Conservation (phyloP, 2,113 vertebrate species). For the Ornithorhynchus anatinus region DNA sequence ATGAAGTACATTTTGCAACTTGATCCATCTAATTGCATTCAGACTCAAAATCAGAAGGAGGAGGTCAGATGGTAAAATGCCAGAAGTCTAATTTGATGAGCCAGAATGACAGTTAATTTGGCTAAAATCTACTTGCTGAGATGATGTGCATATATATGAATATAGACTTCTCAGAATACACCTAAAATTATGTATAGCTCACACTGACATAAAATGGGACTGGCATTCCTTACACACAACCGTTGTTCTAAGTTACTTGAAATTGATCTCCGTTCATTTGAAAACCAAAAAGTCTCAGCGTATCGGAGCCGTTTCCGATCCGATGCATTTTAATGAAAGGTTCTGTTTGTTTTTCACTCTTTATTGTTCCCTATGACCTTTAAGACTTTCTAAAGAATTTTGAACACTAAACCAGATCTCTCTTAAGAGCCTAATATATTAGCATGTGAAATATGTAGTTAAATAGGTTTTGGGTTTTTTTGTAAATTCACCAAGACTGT, state of each 20-base stretch:
- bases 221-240: neutral
- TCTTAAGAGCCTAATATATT: constrained; percentile 11
- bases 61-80: neutral
- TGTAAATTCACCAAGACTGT: constrained; percentile 20
- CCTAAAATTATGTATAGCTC: too few relatives aligned
- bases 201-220: neutral
- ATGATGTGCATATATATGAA: too few relatives aligned
- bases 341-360: constrained; percentile 21
- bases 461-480: constrained; percentile 11
- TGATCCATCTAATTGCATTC: constrained; percentile 10
- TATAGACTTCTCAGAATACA: too few relatives aligned
- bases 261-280: constrained; percentile 23
- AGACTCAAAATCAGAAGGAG: constrained; percentile 14
- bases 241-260: neutral
- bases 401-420: neutral
- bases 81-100: constrained; percentile 25
- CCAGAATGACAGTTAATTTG: too few relatives aligned
- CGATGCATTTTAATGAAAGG: constrained; percentile 22
- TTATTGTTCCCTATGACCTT: constrained; percentile 29
- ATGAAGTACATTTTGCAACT: neutral
- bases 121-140: too few relatives aligned
- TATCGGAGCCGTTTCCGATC: constrained; percentile 20
- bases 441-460: constrained; percentile 15
- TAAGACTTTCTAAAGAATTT: constrained; percentile 23
- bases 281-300: constrained; percentile 18